phyloP scores from a whole-genome alignment of 2,113 vertebrate genomes.

The Megaceryle torquata region DNA sequence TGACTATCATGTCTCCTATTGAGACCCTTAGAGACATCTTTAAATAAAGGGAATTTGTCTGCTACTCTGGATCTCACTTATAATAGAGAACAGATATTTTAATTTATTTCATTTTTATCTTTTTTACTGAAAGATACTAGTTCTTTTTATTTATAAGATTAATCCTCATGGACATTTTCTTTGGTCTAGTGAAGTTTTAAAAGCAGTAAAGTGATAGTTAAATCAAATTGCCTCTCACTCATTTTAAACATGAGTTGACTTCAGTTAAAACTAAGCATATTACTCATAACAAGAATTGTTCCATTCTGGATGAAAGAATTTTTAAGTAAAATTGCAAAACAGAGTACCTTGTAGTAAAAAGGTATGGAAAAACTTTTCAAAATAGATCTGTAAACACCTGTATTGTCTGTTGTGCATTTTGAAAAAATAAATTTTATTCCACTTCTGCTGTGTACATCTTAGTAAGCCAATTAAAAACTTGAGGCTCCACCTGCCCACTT shows the following conservation, averaged over 20 bases:
- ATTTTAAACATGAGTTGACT: neutral
- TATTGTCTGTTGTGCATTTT: neutral
- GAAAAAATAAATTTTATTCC: conserved; percentile 32
- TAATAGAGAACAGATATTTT: neutral
- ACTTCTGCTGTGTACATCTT: neutral
- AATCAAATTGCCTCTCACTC: neutral
- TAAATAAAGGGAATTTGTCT: neutral
- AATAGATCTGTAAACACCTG: conserved; percentile 10
- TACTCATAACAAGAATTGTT: neutral
- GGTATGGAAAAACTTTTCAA: neutral
- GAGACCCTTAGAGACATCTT: neutral
- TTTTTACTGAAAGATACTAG: neutral
- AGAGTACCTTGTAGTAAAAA: neutral
- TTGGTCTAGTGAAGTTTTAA: neutral
- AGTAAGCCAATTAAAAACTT: neutral
- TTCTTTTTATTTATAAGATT: neutral
- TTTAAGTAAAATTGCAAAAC: neutral
- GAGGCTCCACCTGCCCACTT: neutral
- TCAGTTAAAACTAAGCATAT: neutral
- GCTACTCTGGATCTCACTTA: neutral
- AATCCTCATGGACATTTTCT: neutral
- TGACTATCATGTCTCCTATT: neutral
- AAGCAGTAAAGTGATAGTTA: neutral
- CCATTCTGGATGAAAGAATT: neutral
- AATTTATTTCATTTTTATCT: conserved; percentile 14